Evolutionary conservation across 2,797 vertebrate genomes (phyloP).

Genomic region (Decapterus maruadsi): DNA sequence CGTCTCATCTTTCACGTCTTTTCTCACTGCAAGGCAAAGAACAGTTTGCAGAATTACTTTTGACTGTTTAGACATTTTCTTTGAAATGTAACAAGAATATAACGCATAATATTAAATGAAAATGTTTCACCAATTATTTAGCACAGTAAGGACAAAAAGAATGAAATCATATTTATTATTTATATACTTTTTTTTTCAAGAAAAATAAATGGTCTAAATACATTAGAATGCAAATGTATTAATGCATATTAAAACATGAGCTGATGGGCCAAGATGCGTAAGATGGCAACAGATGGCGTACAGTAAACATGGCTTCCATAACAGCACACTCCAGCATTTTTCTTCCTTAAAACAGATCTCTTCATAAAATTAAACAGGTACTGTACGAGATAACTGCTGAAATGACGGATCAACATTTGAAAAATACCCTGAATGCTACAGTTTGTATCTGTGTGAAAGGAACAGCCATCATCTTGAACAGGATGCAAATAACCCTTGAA

Average conservation of each 20-base stretch:
- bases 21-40: slow-evolving; percentile 87
- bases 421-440: background rate
- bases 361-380: too few relatives aligned
- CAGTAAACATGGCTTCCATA: slow-evolving; percentile 18
- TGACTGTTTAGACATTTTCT: background rate
- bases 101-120: background rate
- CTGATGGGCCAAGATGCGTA: slow-evolving; percentile 5
- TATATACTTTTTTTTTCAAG: background rate
- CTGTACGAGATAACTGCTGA: too few relatives aligned
- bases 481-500: background rate
- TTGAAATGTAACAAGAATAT: slow-evolving; percentile 7
- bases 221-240: slow-evolving; percentile 33
- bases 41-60: background rate
- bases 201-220: slow-evolving; percentile 25
- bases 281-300: slow-evolving; percentile 36
- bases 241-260: slow-evolving; percentile 7
- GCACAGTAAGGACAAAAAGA: background rate
- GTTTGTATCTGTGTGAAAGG: background rate
- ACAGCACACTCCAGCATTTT: background rate
- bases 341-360: background rate
- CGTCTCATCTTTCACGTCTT: slow-evolving; percentile 84
- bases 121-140: slow-evolving; percentile 16
- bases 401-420: too few relatives aligned
- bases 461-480: background rate
- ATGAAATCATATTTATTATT: background rate